Percentiles rank a stretch among this genome's conserved stretches.
These are phyloP conservation scores for Argopecten irradians DNA, from an alignment of 1,140 invertebrate species.

Conservation along the genomic window DNA sequence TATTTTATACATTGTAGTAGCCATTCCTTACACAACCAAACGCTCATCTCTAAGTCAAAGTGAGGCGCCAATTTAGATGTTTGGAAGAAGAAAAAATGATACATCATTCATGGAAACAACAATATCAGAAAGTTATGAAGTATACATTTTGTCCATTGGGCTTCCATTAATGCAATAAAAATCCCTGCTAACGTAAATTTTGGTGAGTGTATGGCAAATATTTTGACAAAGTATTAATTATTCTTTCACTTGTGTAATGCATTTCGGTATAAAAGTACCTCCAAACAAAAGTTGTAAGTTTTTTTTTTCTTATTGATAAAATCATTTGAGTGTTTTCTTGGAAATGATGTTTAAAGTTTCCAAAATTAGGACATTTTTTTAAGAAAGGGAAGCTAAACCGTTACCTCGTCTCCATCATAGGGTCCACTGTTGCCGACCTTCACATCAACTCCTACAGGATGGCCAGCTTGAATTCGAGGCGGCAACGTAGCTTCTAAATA, in stretches of 20 bases:
- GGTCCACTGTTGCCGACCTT: constrained; percentile 61
- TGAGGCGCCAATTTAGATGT: no score
- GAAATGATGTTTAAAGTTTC: background rate
- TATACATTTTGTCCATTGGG: no score
- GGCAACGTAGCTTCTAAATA: constrained; percentile 59
- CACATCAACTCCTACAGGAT: constrained; percentile 52
- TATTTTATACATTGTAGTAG: background rate
- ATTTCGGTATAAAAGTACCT: no score
- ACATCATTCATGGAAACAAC: no score
- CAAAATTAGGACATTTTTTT: background rate
- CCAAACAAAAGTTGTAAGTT: background rate
- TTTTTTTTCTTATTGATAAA: background rate
- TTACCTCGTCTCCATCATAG: constrained; percentile 68
- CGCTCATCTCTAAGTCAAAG: background rate
- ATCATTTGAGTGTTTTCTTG: no score
- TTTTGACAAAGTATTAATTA: no score
- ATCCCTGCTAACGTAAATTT: no score
- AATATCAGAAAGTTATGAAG: no score
- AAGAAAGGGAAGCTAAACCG: background rate
- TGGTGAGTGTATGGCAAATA: no score
- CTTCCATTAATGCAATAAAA: no score
- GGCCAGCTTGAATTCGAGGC: constrained; percentile 53
- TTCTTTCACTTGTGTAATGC: no score
- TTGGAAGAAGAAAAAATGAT: no score
- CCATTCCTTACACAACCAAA: background rate